Conservation (phyloP, 2,113 vertebrate genomes). For the Pterocles gutturalis region DNA sequence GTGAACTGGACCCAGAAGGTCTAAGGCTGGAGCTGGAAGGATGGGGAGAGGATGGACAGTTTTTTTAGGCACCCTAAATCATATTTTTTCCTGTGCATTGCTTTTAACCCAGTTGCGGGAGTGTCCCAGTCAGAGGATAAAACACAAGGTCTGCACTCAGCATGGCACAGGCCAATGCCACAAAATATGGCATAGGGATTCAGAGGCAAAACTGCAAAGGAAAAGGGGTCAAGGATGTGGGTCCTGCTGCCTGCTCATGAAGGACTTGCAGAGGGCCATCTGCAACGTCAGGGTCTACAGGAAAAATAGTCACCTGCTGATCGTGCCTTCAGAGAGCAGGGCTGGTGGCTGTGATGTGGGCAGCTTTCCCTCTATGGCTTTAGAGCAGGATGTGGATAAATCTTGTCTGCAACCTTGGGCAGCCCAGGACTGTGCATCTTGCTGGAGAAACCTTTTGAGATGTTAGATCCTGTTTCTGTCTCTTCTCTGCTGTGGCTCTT, state of each 20-base stretch:
- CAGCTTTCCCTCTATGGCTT: not conserved
- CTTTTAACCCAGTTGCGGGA: not conserved
- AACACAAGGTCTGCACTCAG: too few relatives aligned
- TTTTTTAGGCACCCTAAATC: not conserved
- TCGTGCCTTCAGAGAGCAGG: not conserved
- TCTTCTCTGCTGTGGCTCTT: not conserved
- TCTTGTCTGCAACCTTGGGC: not conserved
- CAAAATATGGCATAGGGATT: not conserved
- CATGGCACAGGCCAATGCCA: not conserved
- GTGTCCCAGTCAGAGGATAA: not conserved
- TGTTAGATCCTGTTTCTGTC: not conserved
- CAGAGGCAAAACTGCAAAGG: not conserved
- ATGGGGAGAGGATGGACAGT: not conserved
- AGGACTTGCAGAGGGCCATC: not conserved
- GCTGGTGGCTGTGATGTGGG: not conserved
- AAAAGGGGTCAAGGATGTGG: not conserved
- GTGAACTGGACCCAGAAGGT: not conserved
- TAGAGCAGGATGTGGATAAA: not conserved
- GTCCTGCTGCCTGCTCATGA: not conserved
- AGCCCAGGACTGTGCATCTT: not conserved
- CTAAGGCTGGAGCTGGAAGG: not conserved
- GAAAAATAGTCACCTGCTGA: not conserved
- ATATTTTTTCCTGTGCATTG: not conserved
- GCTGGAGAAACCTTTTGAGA: not conserved
- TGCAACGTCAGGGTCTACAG: not conserved